Evolutionary conservation across 2,113 vertebrate genomes (phyloP).

Genomic region (Mustela nigripes): DNA sequence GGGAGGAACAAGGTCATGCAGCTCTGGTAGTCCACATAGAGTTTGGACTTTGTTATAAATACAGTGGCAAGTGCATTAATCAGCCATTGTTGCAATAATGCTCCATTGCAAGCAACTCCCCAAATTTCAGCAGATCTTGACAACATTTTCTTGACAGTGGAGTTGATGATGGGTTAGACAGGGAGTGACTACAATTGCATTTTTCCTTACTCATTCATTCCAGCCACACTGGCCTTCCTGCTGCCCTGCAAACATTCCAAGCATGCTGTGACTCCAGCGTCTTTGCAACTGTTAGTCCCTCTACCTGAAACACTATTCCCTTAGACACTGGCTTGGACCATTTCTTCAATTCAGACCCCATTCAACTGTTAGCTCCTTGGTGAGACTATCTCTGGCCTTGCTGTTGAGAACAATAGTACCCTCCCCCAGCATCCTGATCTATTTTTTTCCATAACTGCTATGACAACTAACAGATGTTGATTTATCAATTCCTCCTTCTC

Average conservation of each 20-base stretch:
- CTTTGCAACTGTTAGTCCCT: neutral
- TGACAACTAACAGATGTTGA: neutral
- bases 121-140: neutral
- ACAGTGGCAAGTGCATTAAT: neutral
- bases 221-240: neutral
- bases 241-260: neutral
- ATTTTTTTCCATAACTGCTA: neutral
- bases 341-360: neutral
- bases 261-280: neutral
- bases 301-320: neutral
- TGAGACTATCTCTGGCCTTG: neutral
- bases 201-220: neutral
- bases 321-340: neutral
- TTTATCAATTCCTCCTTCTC: neutral
- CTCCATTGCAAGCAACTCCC: neutral
- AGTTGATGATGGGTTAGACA: neutral
- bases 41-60: neutral
- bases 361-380: neutral
- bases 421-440: neutral
- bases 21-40: neutral
- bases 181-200: too few species aligned
- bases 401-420: neutral
- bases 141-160: neutral
- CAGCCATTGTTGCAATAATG: neutral
- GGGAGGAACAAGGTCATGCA: rapidly evolving